phyloP scores from a whole-genome alignment of 2,797 vertebrate genomes.

The Todus mexicanus region DNA sequence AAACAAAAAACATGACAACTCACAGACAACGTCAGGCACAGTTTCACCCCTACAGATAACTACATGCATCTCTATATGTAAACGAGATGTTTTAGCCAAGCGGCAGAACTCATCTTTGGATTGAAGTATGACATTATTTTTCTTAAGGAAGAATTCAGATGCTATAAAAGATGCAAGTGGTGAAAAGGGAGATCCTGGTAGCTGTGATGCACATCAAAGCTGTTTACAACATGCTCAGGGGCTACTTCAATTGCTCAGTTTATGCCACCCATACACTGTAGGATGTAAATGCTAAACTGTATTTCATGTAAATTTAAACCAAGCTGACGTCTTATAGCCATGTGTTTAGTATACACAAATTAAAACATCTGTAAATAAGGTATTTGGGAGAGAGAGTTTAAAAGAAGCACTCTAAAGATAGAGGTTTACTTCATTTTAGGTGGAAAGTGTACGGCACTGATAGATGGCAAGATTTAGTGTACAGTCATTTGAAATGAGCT shows the following conservation, averaged over 20 bases:
- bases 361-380: slow-evolving; percentile 18
- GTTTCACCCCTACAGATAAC: slow-evolving; percentile 76
- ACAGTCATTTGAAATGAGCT: slow-evolving; percentile 37
- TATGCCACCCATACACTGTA: slow-evolving; percentile 17
- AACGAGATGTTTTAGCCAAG: slow-evolving; percentile 68
- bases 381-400: not conserved
- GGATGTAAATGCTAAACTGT: slow-evolving; percentile 2
- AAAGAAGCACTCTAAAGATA: not conserved
- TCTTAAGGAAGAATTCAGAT: not conserved
- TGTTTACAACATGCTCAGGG: not conserved
- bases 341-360: slow-evolving; percentile 57
- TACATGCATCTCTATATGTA: slow-evolving; percentile 68
- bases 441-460: slow-evolving; percentile 16
- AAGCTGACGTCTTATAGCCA: slow-evolving; percentile 37
- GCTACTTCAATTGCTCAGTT: slow-evolving; percentile 30
- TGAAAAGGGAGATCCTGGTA: slow-evolving; percentile 4
- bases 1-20: slow-evolving; percentile 56
- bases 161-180: not conserved
- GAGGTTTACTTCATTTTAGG: slow-evolving; percentile 26
- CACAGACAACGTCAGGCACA: slow-evolving; percentile 79
- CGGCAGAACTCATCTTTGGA: slow-evolving; percentile 42
- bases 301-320: slow-evolving; percentile 34
- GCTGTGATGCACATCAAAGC: not conserved
- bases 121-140: not conserved
- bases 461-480: slow-evolving; percentile 43